Base-by-base conservation (phyloP, 2,113 vertebrate genomes). In the Pomatorhinus ruficollis region DNA sequence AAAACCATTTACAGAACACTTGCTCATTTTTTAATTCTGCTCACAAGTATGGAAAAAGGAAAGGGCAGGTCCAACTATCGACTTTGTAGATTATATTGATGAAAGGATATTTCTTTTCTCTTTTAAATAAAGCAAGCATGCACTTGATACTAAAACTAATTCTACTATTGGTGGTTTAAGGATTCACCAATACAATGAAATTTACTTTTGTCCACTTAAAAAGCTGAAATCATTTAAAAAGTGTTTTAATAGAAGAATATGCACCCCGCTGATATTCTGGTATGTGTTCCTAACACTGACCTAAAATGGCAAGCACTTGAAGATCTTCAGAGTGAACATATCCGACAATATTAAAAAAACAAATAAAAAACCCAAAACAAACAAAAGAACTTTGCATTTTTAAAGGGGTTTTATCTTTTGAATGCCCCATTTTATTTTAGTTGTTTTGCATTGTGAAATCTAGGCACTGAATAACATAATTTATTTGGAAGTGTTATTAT, bases 351-450 rank as follows among this genome's bases (percentile, higher is more conserved):
- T 31, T 15, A n/a, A 22, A 31, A 63, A 64, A 63, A 30, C 2
- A 64, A 64, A 17, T 2, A 53, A 86, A 68, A 2, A 63, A 15
- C 5, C 11, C 33, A 10, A 44, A 87, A 22, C 7, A 35, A 79
- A 12, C 13, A 49, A 35, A 49, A 31, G 2, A 49, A 2, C 2
- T 54, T 54, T 4, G 9, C 4, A 35, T 7, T 33, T 70, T 74
- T 21, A 37, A 57, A 61, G 1, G 0, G 1, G 0, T 27, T 87
- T 70, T 33, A 18, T 50, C 76, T 70, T 88, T 40, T 77, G 0
- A 69, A 74, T 30, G 4, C 1, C 4, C 31, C 14, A 37, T 84
- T 87, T 80, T 16, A 40, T 53, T 94, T 70, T 47, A 75, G 39
- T 33, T 4, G 1, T 47, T 85, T 68, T 42, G 2, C 10, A 20